phyloP scores from a whole-genome alignment of 2,797 vertebrate species.

The Rhinatrema bivittatum region DNA sequence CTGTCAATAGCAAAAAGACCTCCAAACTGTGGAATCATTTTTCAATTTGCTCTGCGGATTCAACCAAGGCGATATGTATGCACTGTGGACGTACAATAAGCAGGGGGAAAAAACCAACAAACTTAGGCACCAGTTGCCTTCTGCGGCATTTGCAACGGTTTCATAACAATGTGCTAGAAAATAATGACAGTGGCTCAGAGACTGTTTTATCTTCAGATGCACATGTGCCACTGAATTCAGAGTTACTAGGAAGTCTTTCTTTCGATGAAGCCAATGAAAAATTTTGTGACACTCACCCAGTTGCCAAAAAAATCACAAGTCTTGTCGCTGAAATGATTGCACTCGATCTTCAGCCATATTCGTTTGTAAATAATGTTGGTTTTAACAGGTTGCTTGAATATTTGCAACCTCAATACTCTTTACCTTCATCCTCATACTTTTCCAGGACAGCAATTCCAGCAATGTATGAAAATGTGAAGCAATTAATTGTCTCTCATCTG shows the following conservation, averaged over 20 bases:
- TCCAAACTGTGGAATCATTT: conserved; percentile 99
- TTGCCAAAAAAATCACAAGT: conserved; percentile 97
- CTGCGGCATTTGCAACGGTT: conserved; percentile 92
- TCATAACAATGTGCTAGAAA: conserved; percentile 81
- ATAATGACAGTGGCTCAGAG: conserved; percentile 72
- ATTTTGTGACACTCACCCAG: conserved; percentile 84
- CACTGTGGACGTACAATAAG: conserved; percentile 97
- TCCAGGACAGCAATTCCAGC: conserved; percentile 93
- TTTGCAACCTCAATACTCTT: conserved; percentile 89
- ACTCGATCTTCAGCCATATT: conserved; percentile 96
- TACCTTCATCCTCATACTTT: conserved; percentile 87
- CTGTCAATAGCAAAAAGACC: conserved; percentile 89
- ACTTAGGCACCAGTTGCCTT: conserved; percentile 92
- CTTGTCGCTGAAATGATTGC: conserved; percentile 96
- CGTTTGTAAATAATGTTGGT: conserved; percentile 87
- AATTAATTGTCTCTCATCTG: conserved; percentile 79
- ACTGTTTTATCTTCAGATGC: conserved; percentile 53
- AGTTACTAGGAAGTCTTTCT: conserved; percentile 59
- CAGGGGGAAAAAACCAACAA: conserved; percentile 93
- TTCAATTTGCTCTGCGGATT: conserved; percentile 84
- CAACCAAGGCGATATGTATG: conserved; percentile 93
- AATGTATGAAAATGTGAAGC: conserved; percentile 89
- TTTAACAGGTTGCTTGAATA: conserved; percentile 86
- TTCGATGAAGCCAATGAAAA: conserved; percentile 69
- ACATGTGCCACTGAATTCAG: conserved; percentile 56